Conservation (phyloP, 2,888 invertebrate species). For the Agrochola lychnidis region DNA sequence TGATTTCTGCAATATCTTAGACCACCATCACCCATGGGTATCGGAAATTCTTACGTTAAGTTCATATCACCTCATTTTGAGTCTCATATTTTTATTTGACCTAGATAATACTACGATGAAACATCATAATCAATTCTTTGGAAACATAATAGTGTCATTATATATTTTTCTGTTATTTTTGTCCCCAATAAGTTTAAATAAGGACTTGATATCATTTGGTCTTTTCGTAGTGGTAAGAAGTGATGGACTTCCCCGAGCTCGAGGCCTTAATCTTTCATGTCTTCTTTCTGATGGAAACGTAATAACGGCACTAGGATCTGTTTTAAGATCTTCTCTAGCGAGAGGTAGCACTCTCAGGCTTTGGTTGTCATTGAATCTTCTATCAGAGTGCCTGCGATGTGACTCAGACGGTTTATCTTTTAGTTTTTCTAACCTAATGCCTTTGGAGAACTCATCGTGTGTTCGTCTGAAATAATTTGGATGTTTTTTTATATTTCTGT, state of each 20-base stretch:
- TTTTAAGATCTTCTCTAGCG: not conserved
- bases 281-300: constrained; percentile 16
- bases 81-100: not conserved
- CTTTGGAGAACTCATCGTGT: not conserved
- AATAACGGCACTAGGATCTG: not conserved
- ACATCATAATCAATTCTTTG: not conserved
- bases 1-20: not conserved
- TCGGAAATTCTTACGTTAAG: not conserved
- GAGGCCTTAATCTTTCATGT: not conserved
- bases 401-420: not conserved
- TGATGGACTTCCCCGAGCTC: not conserved
- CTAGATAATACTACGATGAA: not conserved
- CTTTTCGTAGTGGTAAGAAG: not conserved
- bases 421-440: not conserved
- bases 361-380: not conserved
- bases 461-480: constrained; percentile 1
- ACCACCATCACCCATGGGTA: not conserved
- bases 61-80: not conserved
- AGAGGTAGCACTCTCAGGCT: not conserved
- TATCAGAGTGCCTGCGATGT: not conserved
- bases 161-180: not conserved
- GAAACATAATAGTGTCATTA: constrained; percentile 29
- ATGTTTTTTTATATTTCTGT: constrained; percentile 17
- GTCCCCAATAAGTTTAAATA: not conserved
- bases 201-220: not conserved